These are phyloP conservation scores for Salminus brasiliensis DNA, from an alignment of 2,113 vertebrate genomes.

Conservation along the genomic window DNA sequence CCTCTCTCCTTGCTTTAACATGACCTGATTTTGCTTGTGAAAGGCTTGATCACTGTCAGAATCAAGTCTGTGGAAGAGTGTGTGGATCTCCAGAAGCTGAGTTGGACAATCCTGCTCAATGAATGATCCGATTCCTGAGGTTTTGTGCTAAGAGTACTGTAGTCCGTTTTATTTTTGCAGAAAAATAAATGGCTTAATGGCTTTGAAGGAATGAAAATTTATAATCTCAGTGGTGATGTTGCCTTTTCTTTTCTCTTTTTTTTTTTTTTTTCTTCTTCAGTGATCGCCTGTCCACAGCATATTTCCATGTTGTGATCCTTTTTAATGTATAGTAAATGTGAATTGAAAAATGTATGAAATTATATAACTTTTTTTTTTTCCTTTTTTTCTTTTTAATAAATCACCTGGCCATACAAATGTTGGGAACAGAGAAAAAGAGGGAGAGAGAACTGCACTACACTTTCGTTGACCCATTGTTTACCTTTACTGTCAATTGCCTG, in stretches of 20 bases:
- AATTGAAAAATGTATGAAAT: constrained; percentile 64
- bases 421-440: constrained; percentile 52
- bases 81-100: too few relatives aligned
- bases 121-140: constrained; percentile 46
- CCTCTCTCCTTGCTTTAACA: too few relatives aligned
- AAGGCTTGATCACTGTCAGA: too few relatives aligned
- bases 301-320: constrained; percentile 55
- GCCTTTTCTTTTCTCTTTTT: constrained; percentile 59
- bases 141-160: constrained; percentile 58
- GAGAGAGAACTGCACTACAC: constrained; percentile 73
- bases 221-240: constrained; percentile 57
- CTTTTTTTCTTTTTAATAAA: constrained; percentile 59
- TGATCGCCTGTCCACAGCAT: constrained; percentile 50
- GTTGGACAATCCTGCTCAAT: too few relatives aligned
- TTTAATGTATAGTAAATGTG: constrained; percentile 72
- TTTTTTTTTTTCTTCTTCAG: constrained; percentile 12
- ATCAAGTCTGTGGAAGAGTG: too few relatives aligned
- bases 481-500: constrained; percentile 61
- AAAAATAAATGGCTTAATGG: constrained; percentile 67
- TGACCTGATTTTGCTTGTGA: too few relatives aligned
- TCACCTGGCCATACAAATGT: constrained; percentile 74
- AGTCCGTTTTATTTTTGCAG: constrained; percentile 45
- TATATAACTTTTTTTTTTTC: constrained; percentile 35
- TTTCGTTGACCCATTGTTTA: constrained; percentile 65
- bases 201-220: constrained; percentile 60